Evolutionary conservation across 2,888 invertebrate species (phyloP), one percentile per base, ranked within the genome.

Genomic region (Augochlorella aurata): DNA sequence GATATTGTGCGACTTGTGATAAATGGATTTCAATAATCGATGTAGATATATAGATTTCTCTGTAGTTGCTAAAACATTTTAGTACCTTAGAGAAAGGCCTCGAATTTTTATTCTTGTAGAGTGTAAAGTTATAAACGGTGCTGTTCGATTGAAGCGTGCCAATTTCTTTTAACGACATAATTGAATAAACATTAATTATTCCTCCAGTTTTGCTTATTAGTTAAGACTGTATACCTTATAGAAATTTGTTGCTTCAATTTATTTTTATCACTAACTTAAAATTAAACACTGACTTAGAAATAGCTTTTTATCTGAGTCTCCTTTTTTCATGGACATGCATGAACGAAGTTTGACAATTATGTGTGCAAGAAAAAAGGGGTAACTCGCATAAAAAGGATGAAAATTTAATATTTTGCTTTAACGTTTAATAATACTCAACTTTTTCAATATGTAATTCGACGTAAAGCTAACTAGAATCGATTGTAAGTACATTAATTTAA

Each of bases 91-190:
- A 44, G 10, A 61, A 81, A 61, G 67, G 67, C 74, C 79, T 79
- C 67, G 52, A 74, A 65, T 75, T 81, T 81, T 74, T 74, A 72
- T 81, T 81, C 54, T 68, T 68, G 52, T 71, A 52, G 70, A 24
- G 54, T 69, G 29, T 24, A 45, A 70, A 71, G 24, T 21, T 71
- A 52, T 10, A 49, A 38, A 66, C 29, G n/a, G 29, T 45, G 24
- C 38, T 50, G 63, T 49, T 63, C n/a, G n/a, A 24, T 70, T 58
- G 49, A 65, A 61, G 66, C 12, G 47, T 81, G 70, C 61, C 79
- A 63, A 71, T 52, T 68, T 61, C 66, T 79, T 79, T 61, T 67
- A 44, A 71, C 66, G 9, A 63, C 18, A 24, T n/a, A 29, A 72
- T 9, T 50, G n/a, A 79, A 52, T 67, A 71, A 66, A 79, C 16